These are phyloP conservation scores for Eidolon dupreanum DNA, from an alignment of 2,797 vertebrate genomes.

Conservation along the genomic window DNA sequence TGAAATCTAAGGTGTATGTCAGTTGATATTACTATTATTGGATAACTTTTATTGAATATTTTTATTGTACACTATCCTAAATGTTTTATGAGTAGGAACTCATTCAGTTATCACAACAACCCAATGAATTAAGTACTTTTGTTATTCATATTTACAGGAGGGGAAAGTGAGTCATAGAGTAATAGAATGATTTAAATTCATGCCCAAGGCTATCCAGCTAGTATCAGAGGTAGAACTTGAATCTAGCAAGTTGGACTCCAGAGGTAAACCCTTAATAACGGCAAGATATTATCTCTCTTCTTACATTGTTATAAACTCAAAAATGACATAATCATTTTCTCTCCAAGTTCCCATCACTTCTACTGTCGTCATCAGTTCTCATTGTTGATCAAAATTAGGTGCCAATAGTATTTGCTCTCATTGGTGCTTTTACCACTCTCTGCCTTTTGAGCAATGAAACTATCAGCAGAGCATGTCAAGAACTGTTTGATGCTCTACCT, in stretches of 20 bases:
- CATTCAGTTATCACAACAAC: neutral
- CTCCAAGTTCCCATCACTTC: neutral
- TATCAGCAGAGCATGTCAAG: neutral
- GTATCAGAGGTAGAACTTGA: neutral
- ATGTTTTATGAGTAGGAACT: neutral
- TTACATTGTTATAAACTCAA: neutral
- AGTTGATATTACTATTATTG: neutral
- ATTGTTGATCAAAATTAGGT: neutral
- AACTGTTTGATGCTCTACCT: neutral
- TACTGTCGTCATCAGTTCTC: neutral
- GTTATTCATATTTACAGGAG: neutral
- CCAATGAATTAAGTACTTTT: neutral
- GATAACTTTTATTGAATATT: neutral
- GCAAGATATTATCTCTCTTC: neutral
- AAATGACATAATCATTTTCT: neutral
- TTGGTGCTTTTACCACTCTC: neutral
- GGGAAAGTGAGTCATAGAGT: neutral
- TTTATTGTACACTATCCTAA: neutral
- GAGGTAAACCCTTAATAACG: neutral
- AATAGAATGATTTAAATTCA: neutral
- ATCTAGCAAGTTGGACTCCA: neutral
- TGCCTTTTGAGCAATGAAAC: slow-evolving; percentile 7
- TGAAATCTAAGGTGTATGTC: neutral
- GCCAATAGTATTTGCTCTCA: neutral
- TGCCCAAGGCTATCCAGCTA: neutral